Conservation (phyloP, 2,797 vertebrate genomes). For the Takifugu rubripes region DNA sequence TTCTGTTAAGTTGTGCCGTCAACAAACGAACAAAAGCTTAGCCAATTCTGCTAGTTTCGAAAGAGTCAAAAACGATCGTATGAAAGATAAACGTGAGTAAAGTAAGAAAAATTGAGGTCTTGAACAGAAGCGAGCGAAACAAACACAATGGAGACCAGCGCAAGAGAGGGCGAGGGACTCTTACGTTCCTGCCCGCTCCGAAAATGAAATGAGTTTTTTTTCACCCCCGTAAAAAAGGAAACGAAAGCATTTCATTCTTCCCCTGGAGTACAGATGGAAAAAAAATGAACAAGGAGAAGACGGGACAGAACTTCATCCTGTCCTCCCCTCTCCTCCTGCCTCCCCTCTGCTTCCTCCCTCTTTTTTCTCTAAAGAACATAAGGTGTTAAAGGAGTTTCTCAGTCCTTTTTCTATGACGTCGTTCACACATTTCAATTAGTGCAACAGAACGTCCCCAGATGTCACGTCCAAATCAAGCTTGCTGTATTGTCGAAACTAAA, state of each 20-base stretch:
- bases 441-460: constrained; percentile 80
- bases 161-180: constrained; percentile 68
- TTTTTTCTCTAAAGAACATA: constrained; percentile 41
- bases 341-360: constrained; percentile 27
- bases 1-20: constrained; percentile 58
- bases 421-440: constrained; percentile 59
- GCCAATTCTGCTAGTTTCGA: constrained; percentile 33
- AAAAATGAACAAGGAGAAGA: constrained; percentile 7
- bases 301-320: not conserved
- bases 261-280: constrained; percentile 27
- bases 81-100: constrained; percentile 20
- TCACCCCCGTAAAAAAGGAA: constrained; percentile 27
- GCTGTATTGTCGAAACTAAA: constrained; percentile 72
- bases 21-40: constrained; percentile 32
- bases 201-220: constrained; percentile 48
- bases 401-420: constrained; percentile 49
- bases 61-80: constrained; percentile 33
- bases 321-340: constrained; percentile 10
- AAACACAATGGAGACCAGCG: constrained; percentile 75
- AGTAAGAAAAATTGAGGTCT: constrained; percentile 42
- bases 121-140: constrained; percentile 73
- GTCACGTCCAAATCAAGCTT: constrained; percentile 83
- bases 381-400: constrained; percentile 61
- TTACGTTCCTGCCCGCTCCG: constrained; percentile 55
- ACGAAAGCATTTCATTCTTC: constrained; percentile 36